phyloP scores from a whole-genome alignment of 2,797 vertebrate species.

The Okamejei kenojei region DNA sequence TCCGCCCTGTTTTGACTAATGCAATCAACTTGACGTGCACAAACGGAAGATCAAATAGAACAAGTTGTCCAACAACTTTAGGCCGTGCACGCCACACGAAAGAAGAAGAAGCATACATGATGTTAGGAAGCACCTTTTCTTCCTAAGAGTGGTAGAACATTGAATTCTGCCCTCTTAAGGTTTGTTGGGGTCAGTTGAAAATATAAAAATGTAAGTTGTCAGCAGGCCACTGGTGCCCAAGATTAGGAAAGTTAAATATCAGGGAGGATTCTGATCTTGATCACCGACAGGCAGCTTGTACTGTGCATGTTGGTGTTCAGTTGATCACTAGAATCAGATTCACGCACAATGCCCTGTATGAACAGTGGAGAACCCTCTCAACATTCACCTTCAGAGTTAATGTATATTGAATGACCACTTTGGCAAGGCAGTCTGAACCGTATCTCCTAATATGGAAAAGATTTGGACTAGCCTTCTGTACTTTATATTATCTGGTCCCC shows the following conservation, averaged over 20 bases:
- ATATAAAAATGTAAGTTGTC: not conserved
- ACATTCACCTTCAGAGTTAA: not conserved
- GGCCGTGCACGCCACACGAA: too few species aligned
- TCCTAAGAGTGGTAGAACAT: not conserved
- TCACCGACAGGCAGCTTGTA: not conserved
- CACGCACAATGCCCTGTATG: too few species aligned
- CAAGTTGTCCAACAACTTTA: too few species aligned
- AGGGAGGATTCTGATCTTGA: not conserved
- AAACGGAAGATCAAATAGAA: too few species aligned
- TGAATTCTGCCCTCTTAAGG: not conserved
- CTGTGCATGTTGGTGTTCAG: not conserved
- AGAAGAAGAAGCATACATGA: not conserved
- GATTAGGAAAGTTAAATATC: not conserved
- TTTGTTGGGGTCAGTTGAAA: not conserved
- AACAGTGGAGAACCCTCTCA: too few species aligned
- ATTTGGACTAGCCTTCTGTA: not conserved
- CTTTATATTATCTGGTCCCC: not conserved
- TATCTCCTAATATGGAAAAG: not conserved
- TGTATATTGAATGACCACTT: not conserved
- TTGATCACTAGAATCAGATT: not conserved
- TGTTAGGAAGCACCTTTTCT: not conserved
- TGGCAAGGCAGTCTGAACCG: not conserved
- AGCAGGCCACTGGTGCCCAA: not conserved
- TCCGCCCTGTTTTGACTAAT: too few species aligned
- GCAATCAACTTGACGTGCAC: too few species aligned